Conservation (phyloP, 1,140 invertebrate species). For the Lethocerus indicus region DNA sequence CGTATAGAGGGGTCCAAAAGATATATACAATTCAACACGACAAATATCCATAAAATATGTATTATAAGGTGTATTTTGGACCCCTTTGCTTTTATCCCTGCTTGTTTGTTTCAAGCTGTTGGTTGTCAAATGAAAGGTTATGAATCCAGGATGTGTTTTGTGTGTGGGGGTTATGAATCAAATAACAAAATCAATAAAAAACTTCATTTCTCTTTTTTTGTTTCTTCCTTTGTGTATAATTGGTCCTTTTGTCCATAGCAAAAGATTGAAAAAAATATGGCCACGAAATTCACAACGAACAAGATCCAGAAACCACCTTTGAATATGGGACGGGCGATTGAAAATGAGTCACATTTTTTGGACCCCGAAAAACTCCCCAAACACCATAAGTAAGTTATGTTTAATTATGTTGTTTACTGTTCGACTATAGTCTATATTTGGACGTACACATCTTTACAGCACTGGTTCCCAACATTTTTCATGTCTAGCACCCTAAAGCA, state of each 20-base stretch:
- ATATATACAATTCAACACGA: too few species aligned
- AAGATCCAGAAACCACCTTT: constrained; percentile 5
- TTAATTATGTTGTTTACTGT: background rate
- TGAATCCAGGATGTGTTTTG: background rate
- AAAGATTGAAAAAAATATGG: constrained; percentile 12
- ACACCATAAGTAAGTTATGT: too few species aligned
- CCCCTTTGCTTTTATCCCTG: background rate
- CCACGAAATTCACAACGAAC: constrained; percentile 1
- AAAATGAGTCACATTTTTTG: background rate
- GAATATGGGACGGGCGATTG: background rate
- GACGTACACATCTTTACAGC: background rate
- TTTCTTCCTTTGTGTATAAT: background rate
- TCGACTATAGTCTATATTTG: background rate
- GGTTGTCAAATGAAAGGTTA: background rate
- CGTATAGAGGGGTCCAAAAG: too few species aligned
- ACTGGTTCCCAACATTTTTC: background rate
- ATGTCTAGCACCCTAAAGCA: background rate
- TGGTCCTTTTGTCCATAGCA: constrained; percentile 3
- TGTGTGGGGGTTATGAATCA: background rate
- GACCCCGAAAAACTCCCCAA: too few species aligned
- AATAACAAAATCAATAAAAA: background rate
- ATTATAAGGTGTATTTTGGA: too few species aligned
- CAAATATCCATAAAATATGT: too few species aligned
- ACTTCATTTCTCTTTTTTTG: background rate
- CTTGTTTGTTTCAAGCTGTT: background rate